These are phyloP conservation scores for Umimayanthus chanpuru DNA, from an alignment of 92 coral and sea anemone genomes.

Conservation along the genomic window DNA sequence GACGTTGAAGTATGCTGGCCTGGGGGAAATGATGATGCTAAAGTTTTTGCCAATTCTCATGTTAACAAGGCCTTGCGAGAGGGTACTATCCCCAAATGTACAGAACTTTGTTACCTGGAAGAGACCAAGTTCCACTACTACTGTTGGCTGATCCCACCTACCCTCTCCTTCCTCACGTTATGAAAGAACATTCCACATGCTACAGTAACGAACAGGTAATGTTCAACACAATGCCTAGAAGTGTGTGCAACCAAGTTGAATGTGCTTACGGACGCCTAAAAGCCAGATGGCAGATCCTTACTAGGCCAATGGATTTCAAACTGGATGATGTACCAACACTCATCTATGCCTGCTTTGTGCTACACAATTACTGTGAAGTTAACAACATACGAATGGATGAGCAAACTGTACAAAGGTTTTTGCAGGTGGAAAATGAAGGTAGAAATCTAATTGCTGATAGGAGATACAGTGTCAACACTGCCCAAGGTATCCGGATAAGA, in stretches of 20 bases:
- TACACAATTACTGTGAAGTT: no score
- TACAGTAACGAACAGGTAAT: slow-evolving; percentile 46
- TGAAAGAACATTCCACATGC: slow-evolving; percentile 34
- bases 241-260: slow-evolving; percentile 48
- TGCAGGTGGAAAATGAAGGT: slow-evolving; percentile 12
- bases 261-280: slow-evolving; percentile 42
- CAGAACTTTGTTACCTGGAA: slow-evolving; percentile 36
- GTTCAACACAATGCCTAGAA: slow-evolving; percentile 50
- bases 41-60: slow-evolving; percentile 40
- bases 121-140: slow-evolving; percentile 20
- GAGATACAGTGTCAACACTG: slow-evolving; percentile 28
- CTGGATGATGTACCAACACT: no score
- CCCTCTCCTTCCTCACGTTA: slow-evolving; percentile 21
- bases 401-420: background rate
- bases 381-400: no score
- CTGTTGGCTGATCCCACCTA: no score
- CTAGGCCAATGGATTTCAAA: background rate
- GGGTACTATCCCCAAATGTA: slow-evolving; percentile 19
- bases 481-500: slow-evolving; percentile 35
- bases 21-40: slow-evolving; percentile 59
- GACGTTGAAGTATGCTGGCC: slow-evolving; percentile 63
- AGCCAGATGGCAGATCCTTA: slow-evolving; percentile 45
- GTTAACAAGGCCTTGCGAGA: slow-evolving; percentile 9
- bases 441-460: slow-evolving; percentile 31
- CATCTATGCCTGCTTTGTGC: no score